A percentile compares a stretch with the other conserved stretches of the same genome.
Conservation (phyloP, 2,797 vertebrate species). For the Masticophis lateralis region DNA sequence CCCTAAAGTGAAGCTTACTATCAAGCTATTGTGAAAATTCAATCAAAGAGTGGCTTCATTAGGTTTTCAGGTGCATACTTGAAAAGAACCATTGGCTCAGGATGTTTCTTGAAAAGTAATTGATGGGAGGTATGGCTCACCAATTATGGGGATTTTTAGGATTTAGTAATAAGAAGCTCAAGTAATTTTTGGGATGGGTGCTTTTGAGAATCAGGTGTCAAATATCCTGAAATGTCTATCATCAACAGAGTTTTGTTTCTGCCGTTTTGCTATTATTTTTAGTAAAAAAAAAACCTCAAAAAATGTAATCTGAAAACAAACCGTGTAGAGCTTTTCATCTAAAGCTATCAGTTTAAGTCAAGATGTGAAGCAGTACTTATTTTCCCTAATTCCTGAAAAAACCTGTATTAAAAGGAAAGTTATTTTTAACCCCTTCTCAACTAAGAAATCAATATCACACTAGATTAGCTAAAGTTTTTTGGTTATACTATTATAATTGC, state of each 20-base stretch:
- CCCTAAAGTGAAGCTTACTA: background rate
- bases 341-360: background rate
- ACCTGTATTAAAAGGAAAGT: constrained; percentile 1
- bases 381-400: background rate
- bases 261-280: constrained; percentile 12
- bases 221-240: constrained; percentile 20
- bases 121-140: background rate
- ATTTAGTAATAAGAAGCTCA: background rate
- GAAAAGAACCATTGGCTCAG: constrained; percentile 1
- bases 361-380: background rate
- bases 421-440: background rate
- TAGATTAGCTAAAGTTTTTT: background rate
- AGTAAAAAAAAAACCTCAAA: background rate
- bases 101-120: constrained; percentile 1
- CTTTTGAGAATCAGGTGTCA: background rate
- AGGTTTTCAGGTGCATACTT: background rate
- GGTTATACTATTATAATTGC: too few relatives aligned
- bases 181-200: background rate
- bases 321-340: background rate
- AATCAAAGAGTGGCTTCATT: background rate
- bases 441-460: background rate
- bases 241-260: constrained; percentile 2
- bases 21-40: background rate
- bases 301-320: constrained; percentile 10
- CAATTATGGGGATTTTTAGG: constrained; percentile 12